These are phyloP conservation scores for Sorex maritimensis DNA, from an alignment of 2,797 vertebrate species.

Conservation along the genomic window DNA sequence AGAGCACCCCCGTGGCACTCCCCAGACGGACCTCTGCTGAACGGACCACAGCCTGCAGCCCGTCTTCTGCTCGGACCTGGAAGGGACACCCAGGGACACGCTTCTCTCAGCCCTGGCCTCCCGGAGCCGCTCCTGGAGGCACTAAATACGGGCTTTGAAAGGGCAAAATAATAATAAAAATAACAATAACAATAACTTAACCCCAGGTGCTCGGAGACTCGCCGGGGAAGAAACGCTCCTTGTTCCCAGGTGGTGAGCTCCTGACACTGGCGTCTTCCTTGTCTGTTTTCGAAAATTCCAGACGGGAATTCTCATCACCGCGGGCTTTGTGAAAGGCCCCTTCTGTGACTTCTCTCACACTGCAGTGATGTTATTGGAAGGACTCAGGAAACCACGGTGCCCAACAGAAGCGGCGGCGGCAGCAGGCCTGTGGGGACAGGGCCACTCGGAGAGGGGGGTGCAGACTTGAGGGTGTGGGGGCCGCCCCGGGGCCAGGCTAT, in stretches of 20 bases:
- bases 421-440: neutral
- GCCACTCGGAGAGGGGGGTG: neutral
- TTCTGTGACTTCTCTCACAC: conserved; percentile 70
- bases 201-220: neutral
- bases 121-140: conserved; percentile 53
- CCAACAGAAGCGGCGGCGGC: conserved; percentile 62
- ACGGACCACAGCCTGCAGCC: conserved; percentile 11
- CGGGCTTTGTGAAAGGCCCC: conserved; percentile 75
- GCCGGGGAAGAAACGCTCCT: conserved; percentile 60
- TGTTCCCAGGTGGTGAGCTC: conserved; percentile 63
- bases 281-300: conserved; percentile 79
- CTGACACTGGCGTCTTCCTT: conserved; percentile 59
- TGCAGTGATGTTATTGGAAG: conserved; percentile 82
- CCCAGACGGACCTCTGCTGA: conserved; percentile 24
- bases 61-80: neutral
- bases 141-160: conserved; percentile 67
- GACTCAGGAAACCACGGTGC: conserved; percentile 81
- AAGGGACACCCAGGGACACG: conserved; percentile 44
- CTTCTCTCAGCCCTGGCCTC: conserved; percentile 51
- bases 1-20: neutral
- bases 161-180: neutral
- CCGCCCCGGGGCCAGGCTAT: neutral
- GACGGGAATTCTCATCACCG: conserved; percentile 76
- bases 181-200: no score
- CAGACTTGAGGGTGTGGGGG: neutral